Percentiles rank a stretch among this genome's conserved stretches.
These are phyloP conservation scores for Mechanitis messenoides DNA, from an alignment of 2,888 invertebrate species.

Conservation along the genomic window DNA sequence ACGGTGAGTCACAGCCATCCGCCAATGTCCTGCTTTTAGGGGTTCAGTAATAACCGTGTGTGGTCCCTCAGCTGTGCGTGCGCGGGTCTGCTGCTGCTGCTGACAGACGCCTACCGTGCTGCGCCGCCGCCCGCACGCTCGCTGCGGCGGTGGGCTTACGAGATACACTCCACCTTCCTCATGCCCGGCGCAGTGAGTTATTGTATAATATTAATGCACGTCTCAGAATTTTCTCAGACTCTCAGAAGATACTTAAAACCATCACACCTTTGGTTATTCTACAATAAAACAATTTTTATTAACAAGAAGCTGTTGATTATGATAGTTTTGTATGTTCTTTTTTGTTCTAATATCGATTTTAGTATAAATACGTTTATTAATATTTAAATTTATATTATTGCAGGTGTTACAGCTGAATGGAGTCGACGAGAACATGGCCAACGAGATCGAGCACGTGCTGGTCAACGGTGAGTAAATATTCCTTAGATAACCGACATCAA, in stretches of 20 bases:
- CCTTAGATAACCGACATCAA: not conserved
- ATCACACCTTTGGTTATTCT: too few species aligned
- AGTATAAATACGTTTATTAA: too few species aligned
- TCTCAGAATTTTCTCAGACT: too few species aligned
- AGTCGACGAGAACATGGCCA: conserved; percentile 90
- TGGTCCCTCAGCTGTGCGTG: conserved; percentile 57
- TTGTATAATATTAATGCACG: not conserved
- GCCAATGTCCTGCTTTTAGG: too few species aligned
- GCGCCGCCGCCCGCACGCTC: conserved; percentile 82
- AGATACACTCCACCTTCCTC: conserved; percentile 97
- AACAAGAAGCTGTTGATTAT: too few species aligned
- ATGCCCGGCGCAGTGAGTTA: conserved; percentile 87
- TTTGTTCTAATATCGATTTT: too few species aligned
- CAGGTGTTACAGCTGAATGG: conserved; percentile 87
- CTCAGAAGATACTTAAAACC: too few species aligned
- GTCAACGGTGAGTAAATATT: conserved; percentile 68
- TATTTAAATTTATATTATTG: conserved; percentile 28
- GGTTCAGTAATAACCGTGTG: too few species aligned
- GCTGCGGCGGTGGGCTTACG: conserved; percentile 98
- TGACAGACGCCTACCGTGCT: conserved; percentile 92
- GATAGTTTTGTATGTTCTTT: too few species aligned
- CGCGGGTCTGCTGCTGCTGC: conserved; percentile 84
- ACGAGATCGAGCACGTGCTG: conserved; percentile 92
- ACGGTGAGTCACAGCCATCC: conserved; percentile 39
- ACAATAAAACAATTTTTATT: too few species aligned